Evolutionary conservation across 2,888 invertebrate genomes (phyloP).

Genomic region (Chalcis sispes): DNA sequence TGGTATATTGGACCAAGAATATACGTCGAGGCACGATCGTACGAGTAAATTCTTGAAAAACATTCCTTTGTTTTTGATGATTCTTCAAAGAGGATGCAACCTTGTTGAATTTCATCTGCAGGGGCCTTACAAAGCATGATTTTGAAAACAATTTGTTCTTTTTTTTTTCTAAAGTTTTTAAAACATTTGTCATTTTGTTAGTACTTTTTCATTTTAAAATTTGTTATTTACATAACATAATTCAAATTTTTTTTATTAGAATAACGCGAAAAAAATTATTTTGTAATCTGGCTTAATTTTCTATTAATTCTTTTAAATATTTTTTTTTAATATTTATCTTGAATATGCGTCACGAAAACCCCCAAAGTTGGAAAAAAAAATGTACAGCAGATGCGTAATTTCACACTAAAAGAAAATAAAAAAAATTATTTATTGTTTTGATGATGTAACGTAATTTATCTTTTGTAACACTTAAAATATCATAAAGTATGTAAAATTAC

Average conservation of each 20-base stretch:
- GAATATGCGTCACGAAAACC: conserved; percentile 32
- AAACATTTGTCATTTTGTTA: conserved; percentile 11
- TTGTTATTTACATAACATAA: conserved; percentile 2
- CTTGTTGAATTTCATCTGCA: conserved; percentile 52
- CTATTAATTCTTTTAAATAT: not conserved
- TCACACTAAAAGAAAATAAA: conserved; percentile 35
- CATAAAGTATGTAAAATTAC: conserved; percentile 49
- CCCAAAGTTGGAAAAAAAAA: conserved; percentile 49
- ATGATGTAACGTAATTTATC: conserved; percentile 54
- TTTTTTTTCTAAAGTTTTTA: conserved; percentile 18
- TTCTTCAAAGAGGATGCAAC: conserved; percentile 43
- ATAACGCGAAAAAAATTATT: not conserved
- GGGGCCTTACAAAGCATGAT: conserved; percentile 43
- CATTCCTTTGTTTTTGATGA: conserved; percentile 55
- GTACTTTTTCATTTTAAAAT: conserved; percentile 12
- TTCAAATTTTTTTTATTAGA: not conserved
- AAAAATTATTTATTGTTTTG: conserved; percentile 51
- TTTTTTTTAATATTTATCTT: conserved; percentile 31
- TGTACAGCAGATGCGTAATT: conserved; percentile 49
- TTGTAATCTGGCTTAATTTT: not conserved
- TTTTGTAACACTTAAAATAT: conserved; percentile 52
- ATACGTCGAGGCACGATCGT: conserved; percentile 43
- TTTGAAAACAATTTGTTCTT: conserved; percentile 33
- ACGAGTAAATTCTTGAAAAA: conserved; percentile 51
- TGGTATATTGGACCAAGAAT: conserved; percentile 54